Evolutionary conservation across 2,888 invertebrate species (phyloP), one percentile per base, ranked within the genome.

Genomic region (Lepeophtheirus nordmannii): DNA sequence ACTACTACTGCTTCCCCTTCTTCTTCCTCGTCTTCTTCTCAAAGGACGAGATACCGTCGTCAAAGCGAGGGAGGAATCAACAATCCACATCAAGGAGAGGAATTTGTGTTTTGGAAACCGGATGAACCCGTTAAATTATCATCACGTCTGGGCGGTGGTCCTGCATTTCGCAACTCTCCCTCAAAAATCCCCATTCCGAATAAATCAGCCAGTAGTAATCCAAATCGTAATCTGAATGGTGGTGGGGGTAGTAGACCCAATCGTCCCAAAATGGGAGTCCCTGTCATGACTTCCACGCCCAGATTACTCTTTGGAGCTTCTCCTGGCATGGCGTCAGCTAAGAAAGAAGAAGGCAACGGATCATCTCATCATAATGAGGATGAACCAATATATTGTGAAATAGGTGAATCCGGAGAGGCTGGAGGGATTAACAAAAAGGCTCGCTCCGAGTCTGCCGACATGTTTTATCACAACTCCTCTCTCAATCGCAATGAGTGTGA

Each of bases 201-300:
- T 46, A 30, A 30, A 30, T 7, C 30, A 30, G 30, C 30, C 30
- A 30, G 3, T 5, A 30, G 30, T 7, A 30, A 30, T 7, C 30
- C 30, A 30, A 46, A 46, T 46, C 14, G 17, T 17, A 46, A 46
- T n/a, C 53, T n/a, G 53, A 14, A 14, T 8, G 17, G 53, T 46
- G 53, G 53, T 14, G 5, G 41, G 10, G 11, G 8, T 46, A 17
- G 53, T 14, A 14, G 53, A n/a, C 53, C 53, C 17, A 46, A 46
- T 46, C 53, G 53, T 14, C 53, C 53, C n/a, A 46, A 46, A 46
- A 46, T 46, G 53, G 53, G 53, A 14, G 53, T 46, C n/a, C 53
- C 53, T 14, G 53, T 46, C 53, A 46, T 46, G 53, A 46, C 53
- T 3, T 46, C 53, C 1, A 46, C 53, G 17, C 53, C 53, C n/a